These are phyloP conservation scores for Pammene aurita DNA, from an alignment of 2,888 invertebrate genomes.

Conservation along the genomic window DNA sequence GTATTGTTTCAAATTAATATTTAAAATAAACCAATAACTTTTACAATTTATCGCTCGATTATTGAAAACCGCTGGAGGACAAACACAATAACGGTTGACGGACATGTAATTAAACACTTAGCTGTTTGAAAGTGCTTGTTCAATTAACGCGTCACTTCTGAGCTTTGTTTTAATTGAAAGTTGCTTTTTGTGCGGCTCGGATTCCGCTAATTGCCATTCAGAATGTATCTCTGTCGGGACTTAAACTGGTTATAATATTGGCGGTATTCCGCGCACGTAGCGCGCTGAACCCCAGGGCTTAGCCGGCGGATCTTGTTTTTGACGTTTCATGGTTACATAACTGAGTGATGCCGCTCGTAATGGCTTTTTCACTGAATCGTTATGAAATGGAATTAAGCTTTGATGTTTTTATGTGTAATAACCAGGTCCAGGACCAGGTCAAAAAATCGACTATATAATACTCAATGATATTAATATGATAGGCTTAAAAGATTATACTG, in stretches of 20 bases:
- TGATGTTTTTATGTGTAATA: neutral
- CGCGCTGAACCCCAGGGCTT: conserved; percentile 63
- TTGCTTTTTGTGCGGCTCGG: conserved; percentile 57
- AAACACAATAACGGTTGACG: neutral
- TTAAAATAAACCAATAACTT: no score
- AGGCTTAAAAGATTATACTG: no score
- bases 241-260: conserved; percentile 68
- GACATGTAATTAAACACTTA: conserved; percentile 7
- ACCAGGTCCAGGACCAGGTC: no score
- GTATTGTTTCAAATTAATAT: no score
- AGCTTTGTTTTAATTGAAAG: conserved; percentile 53
- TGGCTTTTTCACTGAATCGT: conserved; percentile 31
- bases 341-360: conserved; percentile 44
- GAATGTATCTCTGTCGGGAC: conserved; percentile 66
- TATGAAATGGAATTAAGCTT: conserved; percentile 15
- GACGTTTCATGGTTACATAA: conserved; percentile 65
- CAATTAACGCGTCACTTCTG: conserved; percentile 37
- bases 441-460: no score
- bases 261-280: conserved; percentile 69
- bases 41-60: no score
- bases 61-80: neutral
- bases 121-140: conserved; percentile 27
- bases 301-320: conserved; percentile 70
- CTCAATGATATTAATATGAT: no score
- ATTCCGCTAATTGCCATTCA: conserved; percentile 71